Percentiles rank a stretch among this genome's conserved stretches.
phyloP scores from a whole-genome alignment of 2,888 invertebrate species.

The Harpagoxenus sublaevis region DNA sequence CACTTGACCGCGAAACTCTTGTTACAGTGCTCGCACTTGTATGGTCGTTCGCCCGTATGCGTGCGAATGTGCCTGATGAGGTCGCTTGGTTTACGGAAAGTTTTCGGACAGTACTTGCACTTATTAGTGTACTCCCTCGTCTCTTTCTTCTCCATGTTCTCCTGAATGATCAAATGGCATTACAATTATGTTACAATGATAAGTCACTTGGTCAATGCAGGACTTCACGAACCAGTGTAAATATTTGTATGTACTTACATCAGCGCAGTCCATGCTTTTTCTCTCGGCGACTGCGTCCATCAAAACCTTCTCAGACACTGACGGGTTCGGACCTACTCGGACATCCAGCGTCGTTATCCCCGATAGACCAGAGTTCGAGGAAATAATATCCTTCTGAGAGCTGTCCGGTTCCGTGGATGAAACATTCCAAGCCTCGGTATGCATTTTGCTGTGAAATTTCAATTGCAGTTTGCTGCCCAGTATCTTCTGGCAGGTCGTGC shows the following conservation, averaged over 20 bases:
- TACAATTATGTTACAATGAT: not conserved
- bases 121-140: slow-evolving; percentile 86
- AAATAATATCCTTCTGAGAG: slow-evolving; percentile 76
- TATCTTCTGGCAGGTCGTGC: slow-evolving; percentile 78
- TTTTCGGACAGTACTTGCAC: slow-evolving; percentile 89
- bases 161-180: slow-evolving; percentile 33
- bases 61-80: slow-evolving; percentile 89
- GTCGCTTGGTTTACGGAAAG: slow-evolving; percentile 91
- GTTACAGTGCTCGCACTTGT: slow-evolving; percentile 87
- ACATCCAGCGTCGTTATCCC: slow-evolving; percentile 25
- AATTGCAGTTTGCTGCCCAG: slow-evolving; percentile 78
- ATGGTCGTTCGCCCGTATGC: slow-evolving; percentile 91
- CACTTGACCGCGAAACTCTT: slow-evolving; percentile 90
- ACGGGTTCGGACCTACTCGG: slow-evolving; percentile 64
- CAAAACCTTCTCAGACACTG: slow-evolving; percentile 82
- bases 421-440: slow-evolving; percentile 71
- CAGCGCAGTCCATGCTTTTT: slow-evolving; percentile 75
- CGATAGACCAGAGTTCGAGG: slow-evolving; percentile 66
- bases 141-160: slow-evolving; percentile 68
- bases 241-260: slow-evolving; percentile 66
- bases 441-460: slow-evolving; percentile 78
- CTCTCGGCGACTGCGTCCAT: slow-evolving; percentile 82
- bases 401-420: slow-evolving; percentile 68
- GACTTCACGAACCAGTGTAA: not conserved
- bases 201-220: too few relatives aligned